These are phyloP conservation scores for Steinernema hermaphroditum DNA, from an alignment of 2,888 invertebrate genomes.

Conservation along the genomic window DNA sequence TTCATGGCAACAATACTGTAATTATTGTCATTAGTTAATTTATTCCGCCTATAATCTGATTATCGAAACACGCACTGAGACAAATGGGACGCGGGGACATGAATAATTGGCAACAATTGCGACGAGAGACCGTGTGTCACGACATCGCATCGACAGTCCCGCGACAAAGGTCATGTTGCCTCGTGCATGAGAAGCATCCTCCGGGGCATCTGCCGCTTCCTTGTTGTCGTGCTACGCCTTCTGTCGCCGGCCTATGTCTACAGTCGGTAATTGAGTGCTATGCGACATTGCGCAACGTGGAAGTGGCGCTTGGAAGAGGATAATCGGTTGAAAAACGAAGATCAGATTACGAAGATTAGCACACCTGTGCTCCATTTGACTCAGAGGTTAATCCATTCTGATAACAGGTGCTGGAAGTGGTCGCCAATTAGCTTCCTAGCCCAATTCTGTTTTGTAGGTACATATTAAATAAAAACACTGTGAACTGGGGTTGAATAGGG, in stretches of 20 bases:
- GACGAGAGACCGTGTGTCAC: slow-evolving; percentile 22
- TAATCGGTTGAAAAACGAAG: background rate
- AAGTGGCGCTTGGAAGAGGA: slow-evolving; percentile 33
- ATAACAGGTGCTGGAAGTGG: slow-evolving; percentile 29
- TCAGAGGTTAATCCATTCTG: slow-evolving; percentile 27
- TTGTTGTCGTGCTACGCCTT: background rate
- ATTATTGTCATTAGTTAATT: slow-evolving; percentile 30
- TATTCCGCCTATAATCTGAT: slow-evolving; percentile 29
- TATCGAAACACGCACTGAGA: slow-evolving; percentile 22
- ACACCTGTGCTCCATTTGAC: slow-evolving; percentile 29
- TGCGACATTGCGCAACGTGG: slow-evolving; percentile 33
- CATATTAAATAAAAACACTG: no score
- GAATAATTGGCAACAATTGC: slow-evolving; percentile 30
- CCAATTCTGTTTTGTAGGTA: no score
- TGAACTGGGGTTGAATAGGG: no score
- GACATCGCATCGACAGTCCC: slow-evolving; percentile 21
- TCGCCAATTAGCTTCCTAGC: slow-evolving; percentile 16
- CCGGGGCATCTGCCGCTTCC: background rate
- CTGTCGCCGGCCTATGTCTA: background rate
- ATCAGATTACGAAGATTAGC: slow-evolving; percentile 28
- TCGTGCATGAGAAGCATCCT: background rate
- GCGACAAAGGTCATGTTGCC: slow-evolving; percentile 14
- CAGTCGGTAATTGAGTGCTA: slow-evolving; percentile 1
- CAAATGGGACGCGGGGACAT: slow-evolving; percentile 17
- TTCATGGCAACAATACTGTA: slow-evolving; percentile 24